Conservation (phyloP, 1,140 invertebrate species). For the Rhizoglyphus robini region DNA sequence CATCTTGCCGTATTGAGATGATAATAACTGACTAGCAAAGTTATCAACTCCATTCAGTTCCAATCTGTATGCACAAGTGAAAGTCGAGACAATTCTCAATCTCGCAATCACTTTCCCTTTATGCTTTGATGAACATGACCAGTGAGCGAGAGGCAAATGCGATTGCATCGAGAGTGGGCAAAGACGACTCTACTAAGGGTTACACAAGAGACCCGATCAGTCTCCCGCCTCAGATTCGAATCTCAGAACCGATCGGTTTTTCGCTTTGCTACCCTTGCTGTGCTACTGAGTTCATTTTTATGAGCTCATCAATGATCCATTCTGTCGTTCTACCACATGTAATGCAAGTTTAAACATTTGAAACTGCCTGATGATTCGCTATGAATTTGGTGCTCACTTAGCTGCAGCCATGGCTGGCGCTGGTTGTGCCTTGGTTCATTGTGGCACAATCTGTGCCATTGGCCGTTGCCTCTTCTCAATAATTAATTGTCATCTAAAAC, state of each 20-base stretch:
- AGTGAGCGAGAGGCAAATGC: background rate
- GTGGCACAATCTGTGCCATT: too few species aligned
- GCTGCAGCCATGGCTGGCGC: background rate
- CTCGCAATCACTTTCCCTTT: background rate
- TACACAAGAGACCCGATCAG: too few species aligned
- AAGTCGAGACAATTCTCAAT: background rate
- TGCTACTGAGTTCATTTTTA: too few species aligned
- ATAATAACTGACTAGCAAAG: background rate
- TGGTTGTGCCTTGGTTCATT: background rate
- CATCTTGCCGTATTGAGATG: background rate
- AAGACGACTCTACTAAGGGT: too few species aligned
- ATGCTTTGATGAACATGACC: background rate
- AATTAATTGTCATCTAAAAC: conserved; percentile 4
- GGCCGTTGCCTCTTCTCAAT: background rate
- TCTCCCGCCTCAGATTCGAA: too few species aligned
- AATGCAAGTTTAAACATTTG: too few species aligned
- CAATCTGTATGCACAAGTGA: too few species aligned
- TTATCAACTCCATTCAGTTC: background rate
- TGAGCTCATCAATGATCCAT: background rate
- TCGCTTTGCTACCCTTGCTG: too few species aligned
- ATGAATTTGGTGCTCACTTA: background rate
- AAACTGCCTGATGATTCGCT: conserved; percentile 8
- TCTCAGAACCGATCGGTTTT: too few species aligned
- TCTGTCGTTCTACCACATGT: too few species aligned
- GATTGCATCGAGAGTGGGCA: background rate